Evolutionary conservation across 2,888 invertebrate genomes (phyloP), one percentile per base, ranked within the genome.

Genomic region (Nephrocerus scutellatus): DNA sequence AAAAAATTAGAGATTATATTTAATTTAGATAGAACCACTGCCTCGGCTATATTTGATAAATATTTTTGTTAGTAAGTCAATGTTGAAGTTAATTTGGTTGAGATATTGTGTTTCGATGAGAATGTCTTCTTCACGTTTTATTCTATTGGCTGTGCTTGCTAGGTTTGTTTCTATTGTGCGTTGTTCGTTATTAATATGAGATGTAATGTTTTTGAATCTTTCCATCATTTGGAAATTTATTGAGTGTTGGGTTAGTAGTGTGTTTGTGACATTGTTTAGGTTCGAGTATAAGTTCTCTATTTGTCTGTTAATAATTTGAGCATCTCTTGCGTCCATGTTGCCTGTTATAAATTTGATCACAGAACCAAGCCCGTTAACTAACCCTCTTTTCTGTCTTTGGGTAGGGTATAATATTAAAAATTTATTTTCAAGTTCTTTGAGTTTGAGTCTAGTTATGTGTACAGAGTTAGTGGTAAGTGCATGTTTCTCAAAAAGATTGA

Each of bases 1-100:
- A 49, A 43, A 16, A 41, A 34, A 36, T 46, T 46, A 4, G 45
- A 34, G 8, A 46, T 47, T 22, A 47, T 37, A 21, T 44, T 47
- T 26, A 49, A 18, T 39, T 39, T 40, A 10, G 41, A 39, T 5
- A 47, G 25, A n/a, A 47, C 23, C 8, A 49, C 25, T n/a, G 45
- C 38, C 30, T 46, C 47, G 9, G 43, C 41, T 31, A 47, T 45
- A 14, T 44, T 24, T 6, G 34, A 24, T 30, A 44, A 12, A 26
- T 44, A 39, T 7, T 18, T n/a, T 36, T 13, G 10, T 25, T 26
- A 44, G 23, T n/a, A 46, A 15, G 19, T 44, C 46, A 16, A 49
- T 44, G 18, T 45, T 45, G 22, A 37, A 37, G 28, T 42, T 45
- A 9, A 42, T 24, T 37, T 30, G 29, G n/a, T 21, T 39, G 5